Base-by-base conservation (phyloP, 2,113 vertebrate genomes). In the Gnathonemus longibarbis region DNA sequence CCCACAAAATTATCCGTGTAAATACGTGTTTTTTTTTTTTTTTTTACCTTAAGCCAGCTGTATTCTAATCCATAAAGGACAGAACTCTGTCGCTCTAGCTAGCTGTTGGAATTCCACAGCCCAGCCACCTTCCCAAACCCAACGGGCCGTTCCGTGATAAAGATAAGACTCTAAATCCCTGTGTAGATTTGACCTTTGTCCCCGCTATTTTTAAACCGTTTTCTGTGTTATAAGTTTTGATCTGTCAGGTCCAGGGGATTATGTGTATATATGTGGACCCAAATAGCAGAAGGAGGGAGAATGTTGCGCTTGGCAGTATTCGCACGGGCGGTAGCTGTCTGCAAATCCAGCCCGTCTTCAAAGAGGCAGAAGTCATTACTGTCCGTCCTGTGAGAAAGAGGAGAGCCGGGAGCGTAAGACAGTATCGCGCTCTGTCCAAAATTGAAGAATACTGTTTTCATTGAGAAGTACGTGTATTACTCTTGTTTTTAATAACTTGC, bases 101-200 rank as follows among this genome's bases (percentile, higher is more conserved):
- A 31, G 24, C 15, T 45, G 19, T 9, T 70, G 31, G 77, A 84
- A 89, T 89, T 89, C 70, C 91, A 52, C 48, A 89, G 89, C 89
- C 2, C 46, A 84, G 17, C 77, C 89, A 87, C 52, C 89, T 91
- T 91, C 93, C 94, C 92, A 92, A 90, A 89, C 90, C 39, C 92
- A 89, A 74, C 62, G 53, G 66, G 91, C 93, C 91, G 90, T 95
- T 94, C 92, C 93, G 94, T 94, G 95, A 95, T 95, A 93, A 95
- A 91, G 92, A 92, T 95, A 95, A 96, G 94, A 92, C 94, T 91
- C 90, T 93, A 95, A 95, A 96, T 95, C 95, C 94, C 92, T 92
- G 91, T 94, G 94, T 94, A 93, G 94, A 93, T 94, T 89, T 95
- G 94, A 96, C 95, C 95, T 95, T 92, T 95, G 95, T 89, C 93